Evolutionary conservation across 2,888 invertebrate species (phyloP).

Genomic region (Cotesia congregata): DNA sequence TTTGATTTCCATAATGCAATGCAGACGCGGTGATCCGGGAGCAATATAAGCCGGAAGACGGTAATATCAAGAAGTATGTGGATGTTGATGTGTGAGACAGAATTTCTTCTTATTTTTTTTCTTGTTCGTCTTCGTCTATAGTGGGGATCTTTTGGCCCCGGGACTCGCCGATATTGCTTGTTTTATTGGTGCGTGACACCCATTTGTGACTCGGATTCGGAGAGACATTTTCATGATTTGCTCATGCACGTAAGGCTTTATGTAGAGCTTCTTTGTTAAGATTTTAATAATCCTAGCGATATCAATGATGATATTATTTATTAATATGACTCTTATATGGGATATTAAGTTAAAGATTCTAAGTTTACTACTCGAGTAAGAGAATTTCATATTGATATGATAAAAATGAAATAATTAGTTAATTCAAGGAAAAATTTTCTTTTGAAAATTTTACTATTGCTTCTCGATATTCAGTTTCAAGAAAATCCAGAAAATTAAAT

Average conservation of each 20-base stretch:
- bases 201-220: conserved; percentile 54
- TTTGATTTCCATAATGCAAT: conserved; percentile 66
- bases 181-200: conserved; percentile 68
- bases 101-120: background rate
- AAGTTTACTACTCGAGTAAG: too few relatives aligned
- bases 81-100: conserved; percentile 25
- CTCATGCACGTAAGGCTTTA: conserved; percentile 3
- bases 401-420: too few relatives aligned
- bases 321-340: too few relatives aligned
- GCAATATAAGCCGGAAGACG: conserved; percentile 59
- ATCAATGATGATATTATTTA: too few relatives aligned
- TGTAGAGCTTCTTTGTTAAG: background rate
- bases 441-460: too few relatives aligned
- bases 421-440: too few relatives aligned
- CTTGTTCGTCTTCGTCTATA: background rate
- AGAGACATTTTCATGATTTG: conserved; percentile 19
- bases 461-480: too few relatives aligned
- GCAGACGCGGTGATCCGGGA: conserved; percentile 68
- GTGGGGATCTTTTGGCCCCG: conserved; percentile 60
- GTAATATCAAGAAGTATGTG: conserved; percentile 1
- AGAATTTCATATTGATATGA: too few relatives aligned
- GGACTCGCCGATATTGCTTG: conserved; percentile 68
- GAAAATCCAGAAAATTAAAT: too few relatives aligned
- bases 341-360: too few relatives aligned
- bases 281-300: background rate